Evolutionary conservation across 2,113 vertebrate genomes (phyloP), one percentile per base, ranked within the genome.

Genomic region (Chloropsis cyanopogon): DNA sequence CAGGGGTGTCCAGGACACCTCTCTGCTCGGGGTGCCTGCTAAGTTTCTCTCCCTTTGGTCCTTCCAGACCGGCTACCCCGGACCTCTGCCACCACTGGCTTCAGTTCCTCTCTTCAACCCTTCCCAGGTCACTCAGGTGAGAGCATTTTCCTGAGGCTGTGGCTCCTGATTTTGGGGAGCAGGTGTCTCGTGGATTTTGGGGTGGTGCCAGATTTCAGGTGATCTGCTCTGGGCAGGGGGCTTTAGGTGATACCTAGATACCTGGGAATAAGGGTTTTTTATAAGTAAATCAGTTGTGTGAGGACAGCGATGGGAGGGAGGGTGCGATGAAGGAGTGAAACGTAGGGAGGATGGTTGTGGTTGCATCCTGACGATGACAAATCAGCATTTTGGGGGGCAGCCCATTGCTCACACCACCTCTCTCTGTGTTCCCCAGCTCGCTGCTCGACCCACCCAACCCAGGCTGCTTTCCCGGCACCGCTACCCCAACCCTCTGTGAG

Each of bases 51-150:
- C 3, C 70, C 10, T 75, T 50, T 49, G 9, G 3, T 12, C 17
- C 3, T 73, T 60, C 47, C 86, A 97, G 97, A 47, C 35, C 0
- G 22, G 54, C 22, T 91, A 84, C 44, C 66, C 75, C 0, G 42
- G 89, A 41, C 8, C 44, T 64, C 46, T 21, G 3, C 82, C 50
- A 25, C 91, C 22, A 1, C 1, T 33, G 49, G 94, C 92, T 14
- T 37, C 91, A 24, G 47, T 98, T 29, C 98, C 98, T 14, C 96
- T 98, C 86, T 98, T 97, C 94, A 98, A 98, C 52, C 98, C 98
- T 33, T 53, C 57, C 50, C 97, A 98, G 86, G 76, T 98, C 1
- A 86, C 97, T 59, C 97, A 97, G 98, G 98, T 98, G 82, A 96
- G 95, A 68, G 11, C 10, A 13, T 22, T 26, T 8, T 37, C 9